Base-by-base conservation (phyloP, 2,888 invertebrate species). In the Hirtodrosophila histrioides region DNA sequence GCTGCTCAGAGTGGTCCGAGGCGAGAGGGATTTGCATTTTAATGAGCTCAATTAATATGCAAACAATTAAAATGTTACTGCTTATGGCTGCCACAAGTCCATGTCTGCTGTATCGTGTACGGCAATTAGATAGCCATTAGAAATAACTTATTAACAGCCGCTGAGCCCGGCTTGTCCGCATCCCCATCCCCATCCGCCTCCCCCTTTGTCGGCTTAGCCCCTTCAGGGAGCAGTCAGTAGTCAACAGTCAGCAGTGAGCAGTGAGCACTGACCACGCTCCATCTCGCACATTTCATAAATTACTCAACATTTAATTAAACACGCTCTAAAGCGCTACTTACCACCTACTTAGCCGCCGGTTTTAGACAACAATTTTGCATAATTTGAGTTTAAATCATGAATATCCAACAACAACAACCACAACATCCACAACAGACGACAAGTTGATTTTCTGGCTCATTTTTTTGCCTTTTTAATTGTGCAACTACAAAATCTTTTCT, bases 271-370 rank as follows among this genome's bases (percentile, higher is more conserved):
- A 27, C 24, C 17, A 51, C 23, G 43, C 62, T 60, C 33, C 48
- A 39, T 43, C 46, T 53, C 23, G 46, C 49, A 51, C 63, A 78
- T 89, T 88, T 88, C 77, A 85, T 85, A 86, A 86, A 85, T 85
- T 88, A 89, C 89, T 83, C 86, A 88, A 76, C 88, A 86, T 88
- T 85, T 88, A 85, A 82, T 85, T 89, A 85, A 85, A 88, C 84
- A 85, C 84, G 86, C 79, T 84, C 77, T 86, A 81, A 88, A 88
- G 89, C 86, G 86, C 89, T 87, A 84, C 86, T 88, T 88, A 82
- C 89, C 88, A 84, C 84, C 88, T 84, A 84, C 84, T 84, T 84
- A 88, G 88, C 87, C 78, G 74, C 78, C 74, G 82, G 67, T 83
- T 88, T 83, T 77, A 84, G 88, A 74, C 88, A 88, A 86, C 81